Evolutionary conservation across 2,888 invertebrate genomes (phyloP), one percentile per base, ranked within the genome.

Genomic region (Drosophila phalerata): DNA sequence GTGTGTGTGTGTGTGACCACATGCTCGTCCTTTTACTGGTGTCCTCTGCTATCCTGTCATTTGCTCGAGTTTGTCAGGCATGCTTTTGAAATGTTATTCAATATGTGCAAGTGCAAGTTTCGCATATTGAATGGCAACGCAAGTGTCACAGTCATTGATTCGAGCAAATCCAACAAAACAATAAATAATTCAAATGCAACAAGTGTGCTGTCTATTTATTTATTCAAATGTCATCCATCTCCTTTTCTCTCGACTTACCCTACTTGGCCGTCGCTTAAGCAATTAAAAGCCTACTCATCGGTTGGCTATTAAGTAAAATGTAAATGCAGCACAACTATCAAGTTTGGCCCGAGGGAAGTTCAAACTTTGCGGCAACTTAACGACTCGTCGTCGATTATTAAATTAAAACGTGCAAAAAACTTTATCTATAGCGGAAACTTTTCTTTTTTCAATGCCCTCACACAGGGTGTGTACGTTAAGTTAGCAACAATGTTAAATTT

Each of bases 361-460:
- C 32, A 71, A 82, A 68, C 64, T 78, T 83, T 73, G 60, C 15
- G 42, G 42, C 86, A 71, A 73, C 88, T 85, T 81, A 79, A 72
- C 76, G 66, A 74, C 79, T 68, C 40, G 38, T 32, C 71, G 53
- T 42, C 73, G 85, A 87, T 89, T 90, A 90, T 90, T 90, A 90
- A 89, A 89, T 89, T 88, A 90, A 90, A 90, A 90, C 77, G 81
- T 85, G 73, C 69, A 72, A 66, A 61, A 82, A 84, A 88, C 88
- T 83, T 83, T 69, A 15, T 32, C 45, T 11, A 57, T 52, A 43
- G 69, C 51, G 25, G 22, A 45, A 68, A 77, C 63, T 73, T 70
- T 75, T 71, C 43, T 65, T 48, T 60, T 47, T 60, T 61, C 55
- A 37, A 22, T 34, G 9, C 40, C 30, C 47, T 48, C 22, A 11